These are phyloP conservation scores for Trematocara stigmaticum DNA, from an alignment of 2,113 vertebrate species.

Conservation along the genomic window DNA sequence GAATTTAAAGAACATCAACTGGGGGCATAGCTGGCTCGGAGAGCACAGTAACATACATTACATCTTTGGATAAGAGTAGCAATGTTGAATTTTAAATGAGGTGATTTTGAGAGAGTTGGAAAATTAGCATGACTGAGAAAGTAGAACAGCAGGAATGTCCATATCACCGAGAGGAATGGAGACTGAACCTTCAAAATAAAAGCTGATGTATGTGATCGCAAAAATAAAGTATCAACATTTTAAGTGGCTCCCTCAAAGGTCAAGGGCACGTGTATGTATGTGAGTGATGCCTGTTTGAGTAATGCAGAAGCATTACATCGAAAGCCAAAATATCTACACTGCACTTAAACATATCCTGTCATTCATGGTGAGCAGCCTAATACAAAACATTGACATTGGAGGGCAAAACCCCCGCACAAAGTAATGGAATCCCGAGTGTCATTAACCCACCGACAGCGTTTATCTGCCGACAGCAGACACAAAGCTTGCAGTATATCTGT, in stretches of 20 bases:
- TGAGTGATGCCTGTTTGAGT: neutral
- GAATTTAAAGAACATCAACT: neutral
- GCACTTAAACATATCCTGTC: neutral
- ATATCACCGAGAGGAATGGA: neutral
- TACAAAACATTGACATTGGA: slow-evolving; percentile 31
- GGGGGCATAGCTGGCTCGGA: neutral
- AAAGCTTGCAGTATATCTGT: slow-evolving; percentile 38
- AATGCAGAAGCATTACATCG: neutral
- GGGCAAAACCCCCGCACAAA: neutral
- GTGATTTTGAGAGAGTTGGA: neutral
- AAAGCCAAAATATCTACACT: neutral
- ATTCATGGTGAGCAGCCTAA: neutral
- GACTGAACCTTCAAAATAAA: neutral
- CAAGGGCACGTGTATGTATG: neutral
- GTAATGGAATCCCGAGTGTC: neutral
- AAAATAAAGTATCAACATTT: neutral
- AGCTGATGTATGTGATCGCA: neutral
- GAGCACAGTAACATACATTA: neutral
- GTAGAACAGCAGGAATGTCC: neutral
- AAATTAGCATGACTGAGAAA: neutral
- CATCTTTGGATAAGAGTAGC: neutral
- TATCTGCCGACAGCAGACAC: slow-evolving; percentile 16
- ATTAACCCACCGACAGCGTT: slow-evolving; percentile 22
- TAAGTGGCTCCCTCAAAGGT: neutral
- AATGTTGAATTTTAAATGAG: neutral